A percentile compares a stretch with the other conserved stretches of the same genome.
phyloP scores from a whole-genome alignment of 2,888 invertebrate genomes.

The Cephus sareptanus region DNA sequence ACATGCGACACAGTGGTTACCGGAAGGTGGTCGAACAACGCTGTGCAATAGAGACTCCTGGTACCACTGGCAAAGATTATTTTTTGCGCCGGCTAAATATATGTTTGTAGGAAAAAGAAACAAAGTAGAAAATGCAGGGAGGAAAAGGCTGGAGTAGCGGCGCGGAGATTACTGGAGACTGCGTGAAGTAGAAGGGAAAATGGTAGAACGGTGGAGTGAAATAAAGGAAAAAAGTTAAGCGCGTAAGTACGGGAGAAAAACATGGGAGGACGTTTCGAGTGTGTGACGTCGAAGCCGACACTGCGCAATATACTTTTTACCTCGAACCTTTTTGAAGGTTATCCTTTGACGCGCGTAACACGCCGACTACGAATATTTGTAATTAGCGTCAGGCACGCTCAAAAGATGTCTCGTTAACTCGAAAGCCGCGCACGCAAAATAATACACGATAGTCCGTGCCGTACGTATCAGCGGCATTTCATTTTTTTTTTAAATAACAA shows the following conservation, averaged over 20 bases:
- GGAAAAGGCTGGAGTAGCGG: neutral
- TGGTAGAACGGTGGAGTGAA: slow-evolving; percentile 5
- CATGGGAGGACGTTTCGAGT: neutral
- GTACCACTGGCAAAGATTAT: neutral
- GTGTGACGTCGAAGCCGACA: neutral
- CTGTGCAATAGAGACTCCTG: neutral
- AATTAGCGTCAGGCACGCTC: neutral
- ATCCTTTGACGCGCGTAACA: neutral
- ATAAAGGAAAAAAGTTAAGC: neutral
- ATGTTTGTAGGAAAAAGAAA: neutral
- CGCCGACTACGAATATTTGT: neutral
- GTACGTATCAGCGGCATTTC: neutral
- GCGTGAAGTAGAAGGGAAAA: neutral
- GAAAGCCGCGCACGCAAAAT: neutral
- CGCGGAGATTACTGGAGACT: slow-evolving; percentile 3
- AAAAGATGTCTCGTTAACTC: neutral
- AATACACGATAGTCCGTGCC: neutral
- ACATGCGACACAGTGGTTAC: no score
- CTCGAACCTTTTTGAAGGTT: neutral
- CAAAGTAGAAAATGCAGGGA: neutral
- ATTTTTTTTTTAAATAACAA: neutral
- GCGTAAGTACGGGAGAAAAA: slow-evolving; percentile 2
- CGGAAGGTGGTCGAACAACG: no score
- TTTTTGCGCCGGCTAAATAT: neutral
- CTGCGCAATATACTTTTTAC: neutral